Conservation (phyloP, 2,113 vertebrate genomes). For the Dasyprocta punctata region DNA sequence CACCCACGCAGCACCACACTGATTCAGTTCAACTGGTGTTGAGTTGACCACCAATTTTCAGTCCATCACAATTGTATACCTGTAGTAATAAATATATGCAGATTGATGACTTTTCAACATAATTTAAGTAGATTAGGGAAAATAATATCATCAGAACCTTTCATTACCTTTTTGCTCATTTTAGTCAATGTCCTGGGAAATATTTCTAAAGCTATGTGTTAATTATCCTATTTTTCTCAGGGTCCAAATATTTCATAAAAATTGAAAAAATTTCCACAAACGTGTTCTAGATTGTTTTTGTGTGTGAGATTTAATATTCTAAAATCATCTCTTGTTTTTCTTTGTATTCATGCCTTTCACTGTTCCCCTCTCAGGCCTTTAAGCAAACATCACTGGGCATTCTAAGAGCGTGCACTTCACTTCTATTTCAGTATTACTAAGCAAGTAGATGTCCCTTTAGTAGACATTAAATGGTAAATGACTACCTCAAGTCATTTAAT, state of each 20-base stretch:
- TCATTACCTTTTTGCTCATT: not conserved
- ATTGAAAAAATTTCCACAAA: not conserved
- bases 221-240: not conserved
- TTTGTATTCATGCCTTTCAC: not conserved
- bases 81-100: not conserved
- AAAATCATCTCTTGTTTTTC: not conserved
- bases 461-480: conserved; percentile 7
- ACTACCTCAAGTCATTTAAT: not conserved
- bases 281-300: not conserved
- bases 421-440: not conserved
- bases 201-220: conserved; percentile 12
- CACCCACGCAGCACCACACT: too few relatives aligned
- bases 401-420: not conserved
- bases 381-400: not conserved
- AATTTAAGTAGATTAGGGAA: not conserved
- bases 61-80: not conserved
- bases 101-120: not conserved
- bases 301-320: not conserved
- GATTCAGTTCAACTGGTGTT: too few relatives aligned
- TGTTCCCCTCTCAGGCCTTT: not conserved
- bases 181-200: conserved; percentile 1
- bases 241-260: conserved; percentile 12
- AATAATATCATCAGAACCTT: not conserved
- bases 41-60: too few relatives aligned
- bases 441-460: not conserved